Evolutionary conservation across 2,797 vertebrate genomes (phyloP).

Genomic region (Eutrigla gurnardus): DNA sequence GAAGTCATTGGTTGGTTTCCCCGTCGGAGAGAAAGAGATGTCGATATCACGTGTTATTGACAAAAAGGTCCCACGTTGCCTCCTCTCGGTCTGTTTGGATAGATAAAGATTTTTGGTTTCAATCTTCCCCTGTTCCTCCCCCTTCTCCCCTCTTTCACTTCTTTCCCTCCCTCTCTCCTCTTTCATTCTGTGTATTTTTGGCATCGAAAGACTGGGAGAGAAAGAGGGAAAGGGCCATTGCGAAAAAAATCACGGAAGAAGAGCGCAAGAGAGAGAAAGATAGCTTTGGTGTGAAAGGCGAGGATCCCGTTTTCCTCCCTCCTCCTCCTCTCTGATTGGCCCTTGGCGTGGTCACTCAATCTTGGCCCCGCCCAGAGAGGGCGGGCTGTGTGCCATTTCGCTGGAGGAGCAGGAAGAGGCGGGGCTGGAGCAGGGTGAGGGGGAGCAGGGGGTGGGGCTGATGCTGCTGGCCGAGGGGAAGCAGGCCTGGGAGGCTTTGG

Average conservation of each 20-base stretch:
- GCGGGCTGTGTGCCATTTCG: conserved; percentile 86
- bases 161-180: conserved; percentile 80
- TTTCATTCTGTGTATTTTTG: conserved; percentile 89
- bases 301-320: conserved; percentile 73
- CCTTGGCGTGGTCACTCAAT: conserved; percentile 83
- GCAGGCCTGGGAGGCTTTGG: conserved; percentile 86
- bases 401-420: conserved; percentile 86
- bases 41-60: conserved; percentile 68
- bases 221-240: conserved; percentile 71
- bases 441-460: conserved; percentile 88
- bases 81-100: conserved; percentile 76
- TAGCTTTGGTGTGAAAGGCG: conserved; percentile 88
- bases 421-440: conserved; percentile 86
- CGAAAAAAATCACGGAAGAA: conserved; percentile 74
- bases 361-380: conserved; percentile 87
- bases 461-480: conserved; percentile 83
- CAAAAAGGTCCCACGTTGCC: conserved; percentile 79
- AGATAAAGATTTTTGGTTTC: conserved; percentile 87
- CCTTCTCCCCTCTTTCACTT: conserved; percentile 71
- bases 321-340: conserved; percentile 83
- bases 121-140: conserved; percentile 72
- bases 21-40: conserved; percentile 63
- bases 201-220: conserved; percentile 86
- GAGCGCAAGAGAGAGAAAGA: conserved; percentile 81
- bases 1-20: conserved; percentile 75